Conservation (phyloP, 2,797 vertebrate species). For the Limosa lapponica region DNA sequence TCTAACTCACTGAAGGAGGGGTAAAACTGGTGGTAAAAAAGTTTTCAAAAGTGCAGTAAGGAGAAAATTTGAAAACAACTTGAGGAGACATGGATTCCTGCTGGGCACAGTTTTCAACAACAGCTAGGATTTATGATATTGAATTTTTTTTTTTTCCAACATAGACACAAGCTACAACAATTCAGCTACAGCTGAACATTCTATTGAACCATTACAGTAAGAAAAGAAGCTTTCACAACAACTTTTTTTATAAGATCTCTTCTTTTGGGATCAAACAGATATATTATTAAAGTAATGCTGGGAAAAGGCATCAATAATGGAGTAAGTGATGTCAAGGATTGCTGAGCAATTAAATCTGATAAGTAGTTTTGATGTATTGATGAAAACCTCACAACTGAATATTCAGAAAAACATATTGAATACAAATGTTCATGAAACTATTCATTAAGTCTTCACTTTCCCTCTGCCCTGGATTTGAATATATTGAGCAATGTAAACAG, state of each 20-base stretch:
- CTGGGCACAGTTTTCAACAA: slow-evolving; percentile 35
- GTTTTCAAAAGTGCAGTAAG: neutral
- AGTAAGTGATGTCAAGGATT: neutral
- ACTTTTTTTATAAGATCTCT: neutral
- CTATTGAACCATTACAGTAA: neutral
- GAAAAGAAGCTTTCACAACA: neutral
- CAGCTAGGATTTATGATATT: slow-evolving; percentile 14
- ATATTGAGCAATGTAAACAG: neutral
- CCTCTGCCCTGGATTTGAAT: neutral
- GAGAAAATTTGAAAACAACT: slow-evolving; percentile 31
- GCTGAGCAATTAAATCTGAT: neutral
- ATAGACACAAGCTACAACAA: slow-evolving; percentile 19
- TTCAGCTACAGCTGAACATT: slow-evolving; percentile 1
- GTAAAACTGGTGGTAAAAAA: neutral
- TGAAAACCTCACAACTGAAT: neutral
- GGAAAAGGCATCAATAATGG: neutral
- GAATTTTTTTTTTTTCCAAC: neutral
- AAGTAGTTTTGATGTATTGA: neutral
- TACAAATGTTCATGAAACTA: neutral
- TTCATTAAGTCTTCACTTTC: neutral
- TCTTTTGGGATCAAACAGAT: neutral
- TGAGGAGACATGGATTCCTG: neutral
- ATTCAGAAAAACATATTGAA: neutral
- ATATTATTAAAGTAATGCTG: neutral
- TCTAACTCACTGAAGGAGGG: neutral